Percentiles rank a stretch among this genome's conserved stretches.
Conservation (phyloP, 2,888 invertebrate species). For the Hoplodrina ambigua region DNA sequence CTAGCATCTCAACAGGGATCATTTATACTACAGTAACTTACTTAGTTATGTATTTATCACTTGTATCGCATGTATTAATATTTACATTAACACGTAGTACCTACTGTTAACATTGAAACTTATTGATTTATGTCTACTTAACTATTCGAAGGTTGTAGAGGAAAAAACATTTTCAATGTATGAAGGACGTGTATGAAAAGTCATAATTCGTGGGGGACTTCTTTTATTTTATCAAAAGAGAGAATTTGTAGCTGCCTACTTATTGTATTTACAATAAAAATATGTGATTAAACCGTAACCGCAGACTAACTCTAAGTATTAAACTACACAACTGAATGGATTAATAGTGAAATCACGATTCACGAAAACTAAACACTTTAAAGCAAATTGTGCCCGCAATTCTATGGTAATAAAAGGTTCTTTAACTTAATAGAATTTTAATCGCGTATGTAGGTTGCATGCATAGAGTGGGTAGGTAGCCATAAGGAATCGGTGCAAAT, state of each 20-base stretch:
- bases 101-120: conserved; percentile 24
- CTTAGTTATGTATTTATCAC: conserved; percentile 26
- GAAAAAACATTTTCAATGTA: conserved; percentile 8
- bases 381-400: conserved; percentile 32
- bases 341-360: conserved; percentile 43
- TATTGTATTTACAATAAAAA: conserved; percentile 13
- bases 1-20: conserved; percentile 35
- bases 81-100: conserved; percentile 19
- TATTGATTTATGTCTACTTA: conserved; percentile 37
- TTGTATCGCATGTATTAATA: conserved; percentile 27
- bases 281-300: neutral
- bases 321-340: conserved; percentile 14
- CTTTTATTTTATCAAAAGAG: conserved; percentile 2
- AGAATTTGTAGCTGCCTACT: neutral
- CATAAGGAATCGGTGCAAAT: conserved; percentile 25
- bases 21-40: conserved; percentile 25
- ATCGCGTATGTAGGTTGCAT: conserved; percentile 17
- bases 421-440: conserved; percentile 8
- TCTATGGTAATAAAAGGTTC: conserved; percentile 11
- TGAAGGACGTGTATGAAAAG: neutral
- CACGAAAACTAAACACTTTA: conserved; percentile 23
- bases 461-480: neutral
- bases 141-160: conserved; percentile 34
- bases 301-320: conserved; percentile 10
- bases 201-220: neutral